Evolutionary conservation across 1,140 invertebrate species (phyloP).

Genomic region (Homalodisca vitripennis): DNA sequence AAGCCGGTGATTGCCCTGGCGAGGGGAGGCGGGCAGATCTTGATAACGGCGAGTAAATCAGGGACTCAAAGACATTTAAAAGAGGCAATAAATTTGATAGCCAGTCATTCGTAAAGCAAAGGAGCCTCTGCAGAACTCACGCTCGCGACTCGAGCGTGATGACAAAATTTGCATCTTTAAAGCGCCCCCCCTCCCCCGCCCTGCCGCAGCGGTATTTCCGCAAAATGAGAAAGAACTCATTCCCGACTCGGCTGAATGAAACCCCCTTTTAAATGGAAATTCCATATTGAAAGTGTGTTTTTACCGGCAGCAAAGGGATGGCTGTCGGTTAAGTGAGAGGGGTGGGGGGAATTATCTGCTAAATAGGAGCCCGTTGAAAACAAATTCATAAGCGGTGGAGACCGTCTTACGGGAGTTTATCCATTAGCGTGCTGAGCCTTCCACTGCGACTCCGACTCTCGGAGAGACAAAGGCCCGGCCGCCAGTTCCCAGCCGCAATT

Average conservation of each 20-base stretch:
- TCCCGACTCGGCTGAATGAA: constrained; percentile 23
- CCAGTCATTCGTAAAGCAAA: constrained; percentile 28
- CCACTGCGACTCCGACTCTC: no score
- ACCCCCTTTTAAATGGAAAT: constrained; percentile 39
- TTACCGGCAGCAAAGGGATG: constrained; percentile 19
- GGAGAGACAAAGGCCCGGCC: background rate
- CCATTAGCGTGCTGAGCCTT: constrained; percentile 19
- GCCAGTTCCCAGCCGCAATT: background rate
- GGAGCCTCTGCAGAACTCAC: constrained; percentile 3
- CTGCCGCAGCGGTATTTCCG: constrained; percentile 12
- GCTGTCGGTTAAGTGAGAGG: constrained; percentile 26
- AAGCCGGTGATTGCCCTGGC: background rate
- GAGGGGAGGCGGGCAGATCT: background rate
- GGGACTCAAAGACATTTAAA: constrained; percentile 24
- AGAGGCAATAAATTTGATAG: constrained; percentile 26
- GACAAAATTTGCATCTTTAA: constrained; percentile 39
- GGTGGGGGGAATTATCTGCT: constrained; percentile 4
- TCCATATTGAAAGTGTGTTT: constrained; percentile 29
- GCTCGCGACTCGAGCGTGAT: constrained; percentile 20
- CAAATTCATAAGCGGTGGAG: constrained; percentile 8
- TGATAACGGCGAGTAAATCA: constrained; percentile 15
- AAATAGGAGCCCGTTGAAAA: constrained; percentile 14
- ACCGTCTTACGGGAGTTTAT: constrained; percentile 29
- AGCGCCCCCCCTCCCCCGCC: constrained; percentile 23
- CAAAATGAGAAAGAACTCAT: constrained; percentile 37